These are phyloP conservation scores for Acanthaster planci DNA, from an alignment of 35 echinoderm and acorn worm species.

Conservation along the genomic window DNA sequence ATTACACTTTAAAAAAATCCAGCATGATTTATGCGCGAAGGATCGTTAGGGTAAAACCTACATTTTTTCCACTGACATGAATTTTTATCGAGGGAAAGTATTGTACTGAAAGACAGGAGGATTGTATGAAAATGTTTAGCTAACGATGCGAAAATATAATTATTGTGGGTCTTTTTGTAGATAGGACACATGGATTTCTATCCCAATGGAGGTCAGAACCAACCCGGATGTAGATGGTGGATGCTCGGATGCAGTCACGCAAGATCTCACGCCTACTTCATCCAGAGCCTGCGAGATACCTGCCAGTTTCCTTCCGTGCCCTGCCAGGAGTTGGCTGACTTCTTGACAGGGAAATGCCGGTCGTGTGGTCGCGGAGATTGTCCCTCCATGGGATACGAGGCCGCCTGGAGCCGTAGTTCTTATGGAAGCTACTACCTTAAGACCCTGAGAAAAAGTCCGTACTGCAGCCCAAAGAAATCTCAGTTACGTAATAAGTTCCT, in stretches of 20 bases:
- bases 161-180: neutral
- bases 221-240: conserved; percentile 72
- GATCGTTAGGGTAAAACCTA: too few species aligned
- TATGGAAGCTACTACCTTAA: conserved; percentile 55
- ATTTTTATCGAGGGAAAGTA: too few species aligned
- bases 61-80: too few species aligned
- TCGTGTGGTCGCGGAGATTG: conserved; percentile 46
- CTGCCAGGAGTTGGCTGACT: conserved; percentile 46
- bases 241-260: conserved; percentile 69
- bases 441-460: conserved; percentile 53
- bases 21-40: too few species aligned
- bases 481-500: neutral
- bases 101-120: too few species aligned
- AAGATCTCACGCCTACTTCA: conserved; percentile 65
- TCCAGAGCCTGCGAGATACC: conserved; percentile 39
- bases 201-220: conserved; percentile 66
- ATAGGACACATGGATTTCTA: conserved; percentile 71
- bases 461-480: conserved; percentile 51
- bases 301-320: conserved; percentile 51
- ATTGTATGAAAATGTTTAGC: too few species aligned
- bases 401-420: neutral
- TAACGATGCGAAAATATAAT: too few species aligned
- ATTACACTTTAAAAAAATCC: too few species aligned
- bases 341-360: conserved; percentile 34
- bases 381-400: conserved; percentile 63